Conservation (phyloP, 1,140 invertebrate species). For the Scaptomyza pallida region DNA sequence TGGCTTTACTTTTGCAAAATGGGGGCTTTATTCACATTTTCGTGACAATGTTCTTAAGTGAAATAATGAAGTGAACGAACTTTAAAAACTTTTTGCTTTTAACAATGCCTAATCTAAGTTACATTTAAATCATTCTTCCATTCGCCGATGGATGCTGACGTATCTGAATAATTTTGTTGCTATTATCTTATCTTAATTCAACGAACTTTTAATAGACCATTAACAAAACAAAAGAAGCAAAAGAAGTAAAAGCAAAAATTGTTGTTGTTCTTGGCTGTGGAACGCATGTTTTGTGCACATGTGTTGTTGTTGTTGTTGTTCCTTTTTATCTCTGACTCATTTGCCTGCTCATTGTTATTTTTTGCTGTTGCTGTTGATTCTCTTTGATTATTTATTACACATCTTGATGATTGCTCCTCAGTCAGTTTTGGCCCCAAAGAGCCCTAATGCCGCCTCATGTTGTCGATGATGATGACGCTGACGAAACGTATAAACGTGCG, state of each 20-base stretch:
- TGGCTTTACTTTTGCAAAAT: background rate
- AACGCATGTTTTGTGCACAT: conserved; percentile 27
- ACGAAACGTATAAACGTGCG: background rate
- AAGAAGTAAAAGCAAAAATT: conserved; percentile 7
- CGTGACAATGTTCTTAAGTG: no score
- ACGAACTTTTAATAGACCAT: conserved; percentile 17
- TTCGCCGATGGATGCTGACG: no score
- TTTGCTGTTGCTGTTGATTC: conserved; percentile 37
- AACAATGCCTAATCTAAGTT: no score
- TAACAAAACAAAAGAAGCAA: conserved; percentile 3
- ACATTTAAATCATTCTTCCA: no score
- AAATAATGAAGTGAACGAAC: no score
- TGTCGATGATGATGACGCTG: conserved; percentile 2
- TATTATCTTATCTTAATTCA: conserved; percentile 65
- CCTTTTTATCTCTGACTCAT: conserved; percentile 47
- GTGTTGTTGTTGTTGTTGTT: conserved; percentile 18
- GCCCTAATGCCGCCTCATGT: background rate
- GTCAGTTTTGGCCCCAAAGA: conserved; percentile 1
- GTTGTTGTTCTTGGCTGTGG: conserved; percentile 27
- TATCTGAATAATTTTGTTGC: conserved; percentile 56
- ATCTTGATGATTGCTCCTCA: conserved; percentile 47
- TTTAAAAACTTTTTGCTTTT: no score
- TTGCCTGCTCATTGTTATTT: conserved; percentile 38
- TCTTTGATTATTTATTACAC: conserved; percentile 68
- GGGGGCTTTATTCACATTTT: no score